phyloP scores from a whole-genome alignment of 2,113 vertebrate genomes.

The Odontesthes bonariensis region DNA sequence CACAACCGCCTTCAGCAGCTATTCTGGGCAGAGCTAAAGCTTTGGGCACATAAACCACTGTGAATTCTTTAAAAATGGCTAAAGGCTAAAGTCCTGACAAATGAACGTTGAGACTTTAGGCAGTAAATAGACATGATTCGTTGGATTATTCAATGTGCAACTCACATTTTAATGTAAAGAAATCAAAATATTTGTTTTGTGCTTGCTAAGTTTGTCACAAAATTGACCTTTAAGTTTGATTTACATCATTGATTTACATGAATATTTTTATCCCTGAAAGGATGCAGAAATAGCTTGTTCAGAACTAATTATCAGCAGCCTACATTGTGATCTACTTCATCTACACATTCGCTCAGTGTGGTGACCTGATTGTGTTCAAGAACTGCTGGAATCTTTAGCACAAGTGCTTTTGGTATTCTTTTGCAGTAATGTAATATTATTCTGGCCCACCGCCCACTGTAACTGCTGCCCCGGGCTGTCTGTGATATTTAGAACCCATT shows the following conservation, averaged over 20 bases:
- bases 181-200: too few relatives aligned
- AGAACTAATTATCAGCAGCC: constrained; percentile 75
- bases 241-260: constrained; percentile 3
- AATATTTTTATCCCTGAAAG: constrained; percentile 28
- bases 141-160: too few relatives aligned
- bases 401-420: background rate
- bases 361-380: constrained; percentile 61
- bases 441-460: constrained; percentile 12
- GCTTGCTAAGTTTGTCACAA: background rate
- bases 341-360: constrained; percentile 44
- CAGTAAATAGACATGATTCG: background rate
- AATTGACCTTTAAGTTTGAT: background rate
- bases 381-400: constrained; percentile 33
- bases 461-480: constrained; percentile 36
- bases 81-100: background rate
- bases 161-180: too few relatives aligned
- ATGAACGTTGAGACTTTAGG: background rate
- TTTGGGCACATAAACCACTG: constrained; percentile 17
- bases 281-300: constrained; percentile 62
- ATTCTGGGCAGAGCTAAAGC: constrained; percentile 43
- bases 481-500: constrained; percentile 77
- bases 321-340: constrained; percentile 73
- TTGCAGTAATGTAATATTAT: constrained; percentile 21
- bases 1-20: constrained; percentile 24
- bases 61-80: background rate